A percentile compares a stretch with the other conserved stretches of the same genome.
Evolutionary conservation across 1,140 invertebrate genomes (phyloP).

Genomic region (Wiebesia pumilae): DNA sequence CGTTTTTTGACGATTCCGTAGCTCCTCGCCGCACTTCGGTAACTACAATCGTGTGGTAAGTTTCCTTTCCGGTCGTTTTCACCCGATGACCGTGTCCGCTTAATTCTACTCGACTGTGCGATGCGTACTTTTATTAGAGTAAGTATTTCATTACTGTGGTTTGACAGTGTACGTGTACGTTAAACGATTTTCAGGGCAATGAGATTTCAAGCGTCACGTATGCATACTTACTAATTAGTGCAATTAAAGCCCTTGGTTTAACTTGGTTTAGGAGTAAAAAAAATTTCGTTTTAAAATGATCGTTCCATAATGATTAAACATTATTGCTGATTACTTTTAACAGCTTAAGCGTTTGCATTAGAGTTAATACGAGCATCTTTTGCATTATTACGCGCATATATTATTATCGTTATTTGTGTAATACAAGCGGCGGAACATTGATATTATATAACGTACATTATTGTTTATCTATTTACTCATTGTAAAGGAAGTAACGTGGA

Average conservation of each 20-base stretch:
- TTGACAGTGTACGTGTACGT: neutral
- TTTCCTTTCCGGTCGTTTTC: conserved; percentile 21
- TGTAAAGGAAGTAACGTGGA: too few species aligned
- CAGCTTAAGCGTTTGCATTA: too few species aligned
- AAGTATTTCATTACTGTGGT: neutral
- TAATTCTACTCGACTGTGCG: neutral
- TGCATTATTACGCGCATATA: too few species aligned
- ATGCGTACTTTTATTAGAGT: neutral
- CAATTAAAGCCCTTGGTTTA: neutral
- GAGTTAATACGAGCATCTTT: too few species aligned
- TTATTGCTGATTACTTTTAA: too few species aligned
- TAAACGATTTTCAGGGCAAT: neutral
- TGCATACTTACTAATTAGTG: neutral
- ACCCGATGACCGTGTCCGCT: neutral
- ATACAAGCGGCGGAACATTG: too few species aligned
- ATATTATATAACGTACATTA: too few species aligned
- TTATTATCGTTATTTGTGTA: too few species aligned
- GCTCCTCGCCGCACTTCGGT: neutral
- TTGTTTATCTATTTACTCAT: too few species aligned
- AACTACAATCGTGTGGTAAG: neutral
- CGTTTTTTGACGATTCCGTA: neutral
- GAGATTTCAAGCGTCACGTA: neutral
- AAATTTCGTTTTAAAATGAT: too few species aligned
- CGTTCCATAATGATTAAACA: too few species aligned
- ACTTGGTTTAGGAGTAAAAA: too few species aligned